These are phyloP conservation scores for Cactoblastis cactorum DNA, from an alignment of 2,888 invertebrate genomes.

Conservation along the genomic window DNA sequence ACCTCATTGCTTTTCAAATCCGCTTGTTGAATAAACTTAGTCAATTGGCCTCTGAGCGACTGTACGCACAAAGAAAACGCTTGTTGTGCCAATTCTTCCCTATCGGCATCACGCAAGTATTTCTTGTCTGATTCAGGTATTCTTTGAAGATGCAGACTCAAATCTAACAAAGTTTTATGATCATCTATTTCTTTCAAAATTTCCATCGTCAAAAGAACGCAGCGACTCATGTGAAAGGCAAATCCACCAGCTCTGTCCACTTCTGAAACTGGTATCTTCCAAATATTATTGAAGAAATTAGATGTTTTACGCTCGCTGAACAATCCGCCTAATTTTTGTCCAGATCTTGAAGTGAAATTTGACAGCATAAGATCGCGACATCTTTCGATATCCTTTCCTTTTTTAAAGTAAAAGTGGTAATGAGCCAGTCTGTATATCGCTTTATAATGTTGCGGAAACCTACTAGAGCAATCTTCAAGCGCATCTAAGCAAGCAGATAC, in stretches of 20 bases:
- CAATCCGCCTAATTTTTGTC: conserved; percentile 86
- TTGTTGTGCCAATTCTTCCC: conserved; percentile 88
- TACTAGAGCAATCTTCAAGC: conserved; percentile 89
- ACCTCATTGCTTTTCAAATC: conserved; percentile 66
- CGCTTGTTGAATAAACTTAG: conserved; percentile 70
- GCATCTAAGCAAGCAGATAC: conserved; percentile 86
- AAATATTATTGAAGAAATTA: conserved; percentile 96
- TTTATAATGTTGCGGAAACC: conserved; percentile 96
- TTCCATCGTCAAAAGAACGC: conserved; percentile 89
- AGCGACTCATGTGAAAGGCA: conserved; percentile 93
- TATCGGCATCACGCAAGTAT: conserved; percentile 91
- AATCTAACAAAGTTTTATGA: conserved; percentile 86
- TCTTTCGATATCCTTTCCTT: conserved; percentile 82
- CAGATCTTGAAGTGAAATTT: conserved; percentile 82
- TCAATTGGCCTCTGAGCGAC: conserved; percentile 82
- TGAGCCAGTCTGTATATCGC: conserved; percentile 92
- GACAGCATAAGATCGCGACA: conserved; percentile 86
- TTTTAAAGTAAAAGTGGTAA: conserved; percentile 87
- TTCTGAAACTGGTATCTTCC: conserved; percentile 94
- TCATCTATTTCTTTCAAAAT: conserved; percentile 89
- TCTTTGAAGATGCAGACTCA: conserved; percentile 87
- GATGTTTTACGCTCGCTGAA: conserved; percentile 90
- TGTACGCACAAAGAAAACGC: conserved; percentile 87
- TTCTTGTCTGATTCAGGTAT: conserved; percentile 93
- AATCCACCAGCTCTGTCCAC: conserved; percentile 96